Conservation (phyloP, 2,113 vertebrate genomes). For the Macrotus californicus region DNA sequence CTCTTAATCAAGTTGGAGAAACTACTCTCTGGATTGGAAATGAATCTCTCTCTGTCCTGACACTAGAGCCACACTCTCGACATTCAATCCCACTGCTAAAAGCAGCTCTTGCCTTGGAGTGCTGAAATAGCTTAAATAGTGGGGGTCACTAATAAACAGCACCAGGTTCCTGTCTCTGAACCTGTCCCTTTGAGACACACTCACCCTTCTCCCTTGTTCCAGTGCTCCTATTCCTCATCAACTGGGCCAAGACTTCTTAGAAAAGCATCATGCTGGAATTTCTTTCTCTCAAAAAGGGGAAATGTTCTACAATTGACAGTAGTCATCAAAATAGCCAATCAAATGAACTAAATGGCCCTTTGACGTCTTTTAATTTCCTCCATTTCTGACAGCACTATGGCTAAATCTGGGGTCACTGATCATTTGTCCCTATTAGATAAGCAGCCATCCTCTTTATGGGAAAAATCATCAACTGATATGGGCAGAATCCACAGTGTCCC, state of each 20-base stretch:
- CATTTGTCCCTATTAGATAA: no score
- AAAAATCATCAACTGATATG: no score
- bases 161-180: neutral
- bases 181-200: neutral
- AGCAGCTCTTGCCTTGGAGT: neutral
- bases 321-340: neutral
- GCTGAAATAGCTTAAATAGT: neutral
- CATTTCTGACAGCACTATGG: neutral
- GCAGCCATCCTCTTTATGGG: no score
- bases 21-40: neutral
- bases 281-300: neutral
- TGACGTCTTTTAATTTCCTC: neutral
- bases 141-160: neutral
- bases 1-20: neutral
- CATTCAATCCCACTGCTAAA: neutral
- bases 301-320: neutral
- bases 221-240: neutral
- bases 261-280: neutral
- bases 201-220: neutral
- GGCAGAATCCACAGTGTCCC: no score
- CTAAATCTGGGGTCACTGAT: neutral
- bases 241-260: neutral
- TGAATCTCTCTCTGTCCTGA: neutral
- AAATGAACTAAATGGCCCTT: neutral
- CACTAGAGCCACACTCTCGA: neutral